Evolutionary conservation across 2,888 invertebrate genomes (phyloP), one percentile per base, ranked within the genome.

Genomic region (Himalopsyche tibetana): DNA sequence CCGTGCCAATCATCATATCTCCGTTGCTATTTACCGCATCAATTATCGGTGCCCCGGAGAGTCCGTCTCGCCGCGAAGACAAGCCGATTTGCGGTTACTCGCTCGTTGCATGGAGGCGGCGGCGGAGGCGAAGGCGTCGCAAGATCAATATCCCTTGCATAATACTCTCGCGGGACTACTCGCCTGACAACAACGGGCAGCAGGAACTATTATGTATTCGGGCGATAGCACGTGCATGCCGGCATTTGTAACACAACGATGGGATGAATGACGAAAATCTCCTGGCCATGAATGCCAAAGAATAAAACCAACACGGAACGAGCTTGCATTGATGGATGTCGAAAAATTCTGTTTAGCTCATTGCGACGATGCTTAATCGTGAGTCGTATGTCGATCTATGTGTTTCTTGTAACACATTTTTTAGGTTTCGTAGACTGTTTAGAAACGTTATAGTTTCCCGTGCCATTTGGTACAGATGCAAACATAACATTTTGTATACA

Each of bases 1-100:
- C 63, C 63, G 28, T n/a, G 63, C 63, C 63, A 28, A 63, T 63
- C 28, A 28, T 63, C 19, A 19, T 63, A 28, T 63, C 63, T 63
- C 63, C 63, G 63, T 63, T 19, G 63, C 63, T 63, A 63, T 63
- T 63, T 63, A 63, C 63, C 63, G 63, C 63, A 63, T 63, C 63
- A 63, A 63, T 63, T 63, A 63, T 63, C 28, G 63, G 11, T 63
- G 28, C 28, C 63, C 9, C 28, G 9, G 63, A 19, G 19, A 19
- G 63, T 9, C 63, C 63, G 19, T 63, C 63, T 63, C 63, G 63
- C 63, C 63, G 63, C 63, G 63, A 63, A 63, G 51, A 51, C 51
- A 51, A 2, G 0, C 51, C 63, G 63, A 63, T 63, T 63, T 63
- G 63, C 63, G 63, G 63, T 63, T 63, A 19, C 63, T 63, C 63